phyloP scores from a whole-genome alignment of 2,888 invertebrate species.

The Andrena camellia region DNA sequence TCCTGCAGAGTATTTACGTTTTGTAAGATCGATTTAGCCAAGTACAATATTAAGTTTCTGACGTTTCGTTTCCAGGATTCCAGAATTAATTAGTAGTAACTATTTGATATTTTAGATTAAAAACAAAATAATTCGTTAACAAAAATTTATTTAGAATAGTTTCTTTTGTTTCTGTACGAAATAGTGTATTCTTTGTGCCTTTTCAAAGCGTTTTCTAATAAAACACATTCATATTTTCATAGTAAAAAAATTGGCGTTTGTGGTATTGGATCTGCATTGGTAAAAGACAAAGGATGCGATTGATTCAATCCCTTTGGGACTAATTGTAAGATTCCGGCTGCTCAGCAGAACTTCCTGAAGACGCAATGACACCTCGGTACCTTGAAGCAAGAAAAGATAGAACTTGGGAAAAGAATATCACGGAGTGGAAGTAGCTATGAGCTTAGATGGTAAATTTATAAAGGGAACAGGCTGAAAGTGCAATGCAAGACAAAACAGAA shows the following conservation, averaged over 20 bases:
- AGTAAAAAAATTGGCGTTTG: constrained; percentile 15
- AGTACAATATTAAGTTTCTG: too few species aligned
- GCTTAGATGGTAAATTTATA: constrained; percentile 3
- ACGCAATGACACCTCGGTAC: constrained; percentile 33
- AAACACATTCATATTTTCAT: too few species aligned
- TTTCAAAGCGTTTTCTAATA: too few species aligned
- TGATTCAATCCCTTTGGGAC: constrained; percentile 71
- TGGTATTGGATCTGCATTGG: constrained; percentile 16
- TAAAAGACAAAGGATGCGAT: constrained; percentile 52
- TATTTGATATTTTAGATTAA: too few species aligned
- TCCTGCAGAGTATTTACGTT: too few species aligned
- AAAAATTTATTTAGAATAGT: too few species aligned
- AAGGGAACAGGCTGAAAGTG: constrained; percentile 24
- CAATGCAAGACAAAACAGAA: constrained; percentile 57
- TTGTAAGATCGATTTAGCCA: too few species aligned
- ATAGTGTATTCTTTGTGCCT: too few species aligned
- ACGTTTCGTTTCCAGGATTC: too few species aligned
- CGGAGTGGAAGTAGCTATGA: constrained; percentile 13
- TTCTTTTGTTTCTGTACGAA: too few species aligned
- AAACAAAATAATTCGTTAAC: too few species aligned
- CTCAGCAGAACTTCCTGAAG: constrained; percentile 30
- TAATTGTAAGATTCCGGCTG: constrained; percentile 20
- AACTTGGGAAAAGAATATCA: constrained; percentile 18
- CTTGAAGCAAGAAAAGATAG: constrained; percentile 37
- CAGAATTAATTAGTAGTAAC: too few species aligned